These are phyloP conservation scores for Melipona bicolor DNA, from an alignment of 2,888 invertebrate genomes.

Conservation along the genomic window DNA sequence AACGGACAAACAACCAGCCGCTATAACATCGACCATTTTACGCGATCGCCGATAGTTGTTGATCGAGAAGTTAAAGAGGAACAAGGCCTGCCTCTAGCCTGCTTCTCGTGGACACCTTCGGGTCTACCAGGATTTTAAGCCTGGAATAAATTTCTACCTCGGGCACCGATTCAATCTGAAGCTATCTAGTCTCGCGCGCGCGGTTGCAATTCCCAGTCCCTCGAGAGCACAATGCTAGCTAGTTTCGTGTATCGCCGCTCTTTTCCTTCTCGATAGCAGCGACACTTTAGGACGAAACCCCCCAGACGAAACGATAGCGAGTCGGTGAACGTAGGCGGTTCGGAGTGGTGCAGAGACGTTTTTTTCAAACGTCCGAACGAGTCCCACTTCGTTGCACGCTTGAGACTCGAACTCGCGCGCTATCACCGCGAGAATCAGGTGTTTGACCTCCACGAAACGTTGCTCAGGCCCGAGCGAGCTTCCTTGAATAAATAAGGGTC, in stretches of 20 bases:
- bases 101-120: neutral
- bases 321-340: constrained; percentile 30
- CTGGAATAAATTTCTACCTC: constrained; percentile 12
- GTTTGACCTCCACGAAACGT: constrained; percentile 23
- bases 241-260: constrained; percentile 41
- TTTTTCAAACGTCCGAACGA: constrained; percentile 16
- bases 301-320: constrained; percentile 59
- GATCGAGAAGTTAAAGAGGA: constrained; percentile 30
- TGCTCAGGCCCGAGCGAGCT: constrained; percentile 11
- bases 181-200: constrained; percentile 42
- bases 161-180: constrained; percentile 54
- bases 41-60: constrained; percentile 15
- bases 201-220: constrained; percentile 61
- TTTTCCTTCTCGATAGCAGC: constrained; percentile 24
- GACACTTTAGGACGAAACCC: constrained; percentile 63
- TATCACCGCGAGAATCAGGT: constrained; percentile 54
- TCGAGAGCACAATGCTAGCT: constrained; percentile 52
- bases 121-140: neutral
- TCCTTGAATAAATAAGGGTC: constrained; percentile 45
- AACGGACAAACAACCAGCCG: constrained; percentile 20
- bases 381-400: constrained; percentile 8
- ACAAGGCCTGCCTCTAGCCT: neutral
- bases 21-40: neutral
- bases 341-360: constrained; percentile 39
- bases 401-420: constrained; percentile 23